phyloP scores from a whole-genome alignment of 2,113 vertebrate species.

The Tylochromis polylepis region DNA sequence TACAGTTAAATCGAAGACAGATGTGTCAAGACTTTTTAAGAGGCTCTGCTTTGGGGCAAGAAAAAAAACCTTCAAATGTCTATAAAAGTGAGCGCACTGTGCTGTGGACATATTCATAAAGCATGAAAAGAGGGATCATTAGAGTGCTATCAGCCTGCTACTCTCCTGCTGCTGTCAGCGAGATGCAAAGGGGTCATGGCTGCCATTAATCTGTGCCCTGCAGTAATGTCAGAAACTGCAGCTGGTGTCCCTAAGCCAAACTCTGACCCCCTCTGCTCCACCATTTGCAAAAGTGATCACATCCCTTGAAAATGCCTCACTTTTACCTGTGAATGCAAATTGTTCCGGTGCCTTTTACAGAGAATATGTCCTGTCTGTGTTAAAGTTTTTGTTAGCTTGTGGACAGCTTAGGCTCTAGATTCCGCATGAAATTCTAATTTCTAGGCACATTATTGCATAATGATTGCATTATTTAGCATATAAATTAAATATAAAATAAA shows the following conservation, averaged over 20 bases:
- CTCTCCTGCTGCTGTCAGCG: not conserved
- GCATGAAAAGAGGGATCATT: slow-evolving; percentile 21
- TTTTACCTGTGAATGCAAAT: slow-evolving; percentile 21
- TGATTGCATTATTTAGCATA: not conserved
- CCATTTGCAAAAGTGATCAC: slow-evolving; percentile 22
- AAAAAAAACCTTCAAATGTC: not conserved
- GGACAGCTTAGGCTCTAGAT: not conserved
- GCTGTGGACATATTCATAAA: not conserved
- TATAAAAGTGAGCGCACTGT: not conserved
- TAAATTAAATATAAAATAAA: not conserved
- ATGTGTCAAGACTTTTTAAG: not conserved
- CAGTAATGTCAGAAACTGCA: slow-evolving; percentile 35
- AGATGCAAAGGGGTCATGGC: slow-evolving; percentile 26
- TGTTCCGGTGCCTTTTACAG: slow-evolving; percentile 6
- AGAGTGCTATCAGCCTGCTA: slow-evolving; percentile 43
- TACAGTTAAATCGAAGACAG: not conserved
- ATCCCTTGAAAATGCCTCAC: slow-evolving; percentile 16
- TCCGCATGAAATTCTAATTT: not conserved
- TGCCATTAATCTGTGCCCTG: slow-evolving; percentile 44
- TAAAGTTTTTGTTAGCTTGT: not conserved
- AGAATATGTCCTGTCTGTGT: slow-evolving; percentile 33
- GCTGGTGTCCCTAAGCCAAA: slow-evolving; percentile 26
- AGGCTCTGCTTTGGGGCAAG: not conserved
- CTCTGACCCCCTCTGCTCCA: slow-evolving; percentile 12
- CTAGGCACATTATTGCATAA: not conserved